Base-by-base conservation (phyloP, 2,888 invertebrate species). In the Minunthozetes semirufus region DNA sequence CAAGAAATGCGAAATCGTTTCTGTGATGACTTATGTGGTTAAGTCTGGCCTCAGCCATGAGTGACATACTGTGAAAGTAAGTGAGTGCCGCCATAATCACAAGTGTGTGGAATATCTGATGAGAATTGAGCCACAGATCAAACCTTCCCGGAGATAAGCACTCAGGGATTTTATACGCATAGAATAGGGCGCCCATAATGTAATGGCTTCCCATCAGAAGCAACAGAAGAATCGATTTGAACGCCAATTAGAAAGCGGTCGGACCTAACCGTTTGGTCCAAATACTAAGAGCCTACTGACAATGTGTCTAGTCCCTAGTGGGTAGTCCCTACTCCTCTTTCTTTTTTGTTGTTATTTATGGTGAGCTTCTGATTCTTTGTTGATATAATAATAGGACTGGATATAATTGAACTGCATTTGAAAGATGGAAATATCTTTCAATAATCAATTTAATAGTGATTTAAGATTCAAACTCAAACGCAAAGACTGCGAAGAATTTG, bases 121-220 rank as follows among this genome's bases (percentile, higher is more conserved):
- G 99, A 74, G 98, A 98, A 85, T 99, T 98, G 85, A 97, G 94
- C 95, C 92, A 98, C 81, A 99, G 94, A 85, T 99, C 99, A 86
- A 95, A 92, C 84, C 89, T 91, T 77, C 92, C 92, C 9, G 99
- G 99, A 85, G 96, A 98, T 88, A 94, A 95, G 78, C 98, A 86
- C 84, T 99, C 99, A 22, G 99, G 99, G 76, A 99, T 93, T 78
- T 99, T 87, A 76, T 93, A 86, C 15, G 98, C 96, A 85, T 99
- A 99, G 80, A 99, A 89, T 83, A 97, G 86, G 68, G 99, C 98
- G 76, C 99, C 99, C 76, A 92, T 85, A 80, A 99, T 96, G 83
- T 99, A 99, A 75, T 99, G 86, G 75, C 90, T 85, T 25, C 94
- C 97, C 96, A 97, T 97, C 48, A 96, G 86, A 75, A 92, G 88